phyloP scores from a whole-genome alignment of 2,888 invertebrate species.

The Heliconius sara region DNA sequence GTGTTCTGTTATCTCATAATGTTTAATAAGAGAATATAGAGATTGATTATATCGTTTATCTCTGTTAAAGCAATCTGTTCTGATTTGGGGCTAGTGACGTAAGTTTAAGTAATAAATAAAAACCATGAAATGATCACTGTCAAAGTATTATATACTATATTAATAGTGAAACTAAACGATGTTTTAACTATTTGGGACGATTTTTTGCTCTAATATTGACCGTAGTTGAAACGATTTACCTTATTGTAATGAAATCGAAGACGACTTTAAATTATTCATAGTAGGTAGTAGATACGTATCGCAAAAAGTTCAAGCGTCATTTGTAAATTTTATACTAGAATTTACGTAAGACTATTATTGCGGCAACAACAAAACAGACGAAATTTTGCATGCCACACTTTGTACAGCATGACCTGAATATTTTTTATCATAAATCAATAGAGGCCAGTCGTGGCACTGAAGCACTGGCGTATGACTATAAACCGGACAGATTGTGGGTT shows the following conservation, averaged over 20 bases:
- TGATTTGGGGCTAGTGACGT: conserved; percentile 23
- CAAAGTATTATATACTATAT: background rate
- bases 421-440: background rate
- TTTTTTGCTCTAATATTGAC: background rate
- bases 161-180: conserved; percentile 11
- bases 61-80: background rate
- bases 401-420: background rate
- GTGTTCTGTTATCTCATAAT: background rate
- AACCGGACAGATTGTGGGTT: too few relatives aligned
- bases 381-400: background rate
- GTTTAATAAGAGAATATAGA: background rate
- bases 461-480: too few relatives aligned
- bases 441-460: too few relatives aligned
- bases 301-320: background rate
- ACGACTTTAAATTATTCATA: background rate
- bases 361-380: background rate
- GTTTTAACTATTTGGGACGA: background rate
- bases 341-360: background rate
- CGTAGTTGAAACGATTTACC: background rate
- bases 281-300: background rate
- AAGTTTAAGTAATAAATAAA: conserved; percentile 34
- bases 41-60: background rate
- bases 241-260: background rate
- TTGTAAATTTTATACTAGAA: background rate
- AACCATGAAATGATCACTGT: conserved; percentile 20